Evolutionary conservation across 2,888 invertebrate genomes (phyloP), one percentile per base, ranked within the genome.

Genomic region (Bugula neritina): DNA sequence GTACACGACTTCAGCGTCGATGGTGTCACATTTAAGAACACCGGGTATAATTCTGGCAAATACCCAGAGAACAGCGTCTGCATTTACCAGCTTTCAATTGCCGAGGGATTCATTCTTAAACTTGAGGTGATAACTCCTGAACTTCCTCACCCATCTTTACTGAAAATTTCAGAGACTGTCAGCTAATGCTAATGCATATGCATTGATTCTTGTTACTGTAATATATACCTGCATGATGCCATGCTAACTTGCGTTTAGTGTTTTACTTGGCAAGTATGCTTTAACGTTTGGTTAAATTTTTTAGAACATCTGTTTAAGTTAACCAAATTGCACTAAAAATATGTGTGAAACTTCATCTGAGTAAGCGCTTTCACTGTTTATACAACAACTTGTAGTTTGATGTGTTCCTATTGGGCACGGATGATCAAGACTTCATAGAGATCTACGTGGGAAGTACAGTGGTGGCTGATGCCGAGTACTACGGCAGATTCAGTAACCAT

Each of bases 341-440:
- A n/a, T n/a, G n/a, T n/a, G n/a, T n/a, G n/a, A n/a, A n/a, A n/a
- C n/a, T n/a, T n/a, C n/a, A n/a, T n/a, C n/a, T n/a, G n/a, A n/a
- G n/a, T n/a, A n/a, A n/a, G n/a, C n/a, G n/a, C n/a, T n/a, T n/a
- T n/a, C n/a, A n/a, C n/a, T n/a, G n/a, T n/a, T n/a, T n/a, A n/a
- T n/a, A n/a, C n/a, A n/a, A n/a, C n/a, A n/a, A n/a, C 10, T 63
- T 63, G 2, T n/a, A 63, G 63, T 63, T 63, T 31, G 31, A 29
- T 31, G 63, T 29, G 3, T 63, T 63, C 31, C 10, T 10, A 3
- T 27, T 63, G 31, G 63, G 31, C n/a, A 13, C 2, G 13, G 31
- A 63, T 34, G 31, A 63, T 25, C 63, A 63, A 27, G 63, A 63
- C n/a, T 63, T 63, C 31, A 63, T 63, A 25, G 63, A 63, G 63